Conservation (phyloP, 2,113 vertebrate species). For the Megaceryle maxima region DNA sequence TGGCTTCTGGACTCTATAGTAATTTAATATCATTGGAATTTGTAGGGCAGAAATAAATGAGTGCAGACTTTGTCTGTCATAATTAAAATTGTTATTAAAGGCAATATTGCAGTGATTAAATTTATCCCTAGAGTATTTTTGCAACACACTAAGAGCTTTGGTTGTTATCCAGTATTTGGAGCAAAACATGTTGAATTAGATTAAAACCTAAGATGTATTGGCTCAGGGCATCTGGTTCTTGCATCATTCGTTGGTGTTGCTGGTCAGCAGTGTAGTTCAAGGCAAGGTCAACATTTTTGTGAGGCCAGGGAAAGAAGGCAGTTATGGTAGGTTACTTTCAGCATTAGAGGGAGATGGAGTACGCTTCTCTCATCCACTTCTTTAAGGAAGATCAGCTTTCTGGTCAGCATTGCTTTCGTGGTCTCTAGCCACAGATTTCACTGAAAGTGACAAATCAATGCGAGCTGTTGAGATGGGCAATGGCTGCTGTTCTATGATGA, state of each 20-base stretch:
- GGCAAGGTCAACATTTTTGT: not conserved
- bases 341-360: not conserved
- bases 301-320: not conserved
- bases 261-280: not conserved
- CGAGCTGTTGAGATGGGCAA: not conserved
- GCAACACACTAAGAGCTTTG: not conserved
- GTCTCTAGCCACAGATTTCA: not conserved
- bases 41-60: constrained; percentile 4
- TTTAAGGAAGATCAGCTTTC: not conserved
- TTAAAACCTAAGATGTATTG: not conserved
- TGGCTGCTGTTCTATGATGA: not conserved
- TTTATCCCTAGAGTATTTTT: not conserved
- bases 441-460: not conserved
- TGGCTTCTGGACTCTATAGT: not conserved
- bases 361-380: not conserved
- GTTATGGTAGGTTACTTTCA: not conserved
- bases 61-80: not conserved
- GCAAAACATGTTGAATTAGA: not conserved
- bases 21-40: constrained; percentile 28
- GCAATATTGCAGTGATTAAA: not conserved
- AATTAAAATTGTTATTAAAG: constrained; percentile 41
- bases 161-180: not conserved
- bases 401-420: not conserved
- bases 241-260: not conserved
- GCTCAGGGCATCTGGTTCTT: not conserved